These are phyloP conservation scores for Macaca mulatta DNA, from an alignment of 2,113 vertebrate genomes.

Conservation along the genomic window DNA sequence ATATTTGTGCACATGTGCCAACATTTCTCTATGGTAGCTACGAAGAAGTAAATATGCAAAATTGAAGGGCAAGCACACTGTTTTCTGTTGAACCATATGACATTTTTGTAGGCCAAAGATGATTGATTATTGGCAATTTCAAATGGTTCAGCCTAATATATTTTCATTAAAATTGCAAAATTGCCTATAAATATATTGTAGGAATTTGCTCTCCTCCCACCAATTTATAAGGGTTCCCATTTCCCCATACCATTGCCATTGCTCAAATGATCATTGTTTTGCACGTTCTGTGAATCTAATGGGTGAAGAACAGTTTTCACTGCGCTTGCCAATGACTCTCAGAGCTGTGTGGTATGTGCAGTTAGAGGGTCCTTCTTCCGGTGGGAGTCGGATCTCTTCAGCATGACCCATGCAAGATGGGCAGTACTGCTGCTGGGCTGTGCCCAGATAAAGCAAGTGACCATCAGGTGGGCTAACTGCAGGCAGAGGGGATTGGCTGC, in stretches of 20 bases:
- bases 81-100: background rate
- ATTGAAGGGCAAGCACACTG: background rate
- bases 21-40: background rate
- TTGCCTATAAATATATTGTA: background rate
- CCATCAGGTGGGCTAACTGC: accelerated
- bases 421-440: background rate
- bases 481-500: background rate
- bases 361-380: background rate
- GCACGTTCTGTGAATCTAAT: background rate
- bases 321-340: background rate
- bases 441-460: background rate
- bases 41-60: background rate
- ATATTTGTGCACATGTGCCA: background rate
- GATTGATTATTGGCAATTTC: background rate
- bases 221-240: background rate
- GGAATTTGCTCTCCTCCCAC: background rate
- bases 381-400: background rate
- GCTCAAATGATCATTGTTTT: background rate
- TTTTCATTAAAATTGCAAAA: background rate
- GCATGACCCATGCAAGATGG: background rate
- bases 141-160: background rate
- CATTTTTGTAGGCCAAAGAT: background rate
- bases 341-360: background rate
- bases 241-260: background rate
- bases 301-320: background rate